A percentile compares a stretch with the other conserved stretches of the same genome.
phyloP scores from a whole-genome alignment of 2,797 vertebrate species.

The Hapalemur alaotrensis region DNA sequence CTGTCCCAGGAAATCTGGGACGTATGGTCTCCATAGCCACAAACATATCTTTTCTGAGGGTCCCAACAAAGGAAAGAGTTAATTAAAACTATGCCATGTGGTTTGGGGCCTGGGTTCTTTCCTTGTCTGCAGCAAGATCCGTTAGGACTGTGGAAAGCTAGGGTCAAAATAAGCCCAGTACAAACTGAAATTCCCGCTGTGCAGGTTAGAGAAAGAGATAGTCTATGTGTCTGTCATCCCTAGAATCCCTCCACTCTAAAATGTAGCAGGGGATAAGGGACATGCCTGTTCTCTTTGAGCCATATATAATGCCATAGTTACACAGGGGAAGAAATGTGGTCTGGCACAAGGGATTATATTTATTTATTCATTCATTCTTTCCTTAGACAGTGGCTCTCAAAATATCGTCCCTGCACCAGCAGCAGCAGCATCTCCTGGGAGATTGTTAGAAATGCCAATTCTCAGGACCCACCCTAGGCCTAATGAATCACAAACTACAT shows the following conservation, averaged over 20 bases:
- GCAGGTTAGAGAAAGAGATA: neutral
- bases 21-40: constrained; percentile 44
- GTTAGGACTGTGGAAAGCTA: constrained; percentile 3
- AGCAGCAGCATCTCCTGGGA: neutral
- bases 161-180: neutral
- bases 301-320: constrained; percentile 21
- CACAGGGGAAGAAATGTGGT: neutral
- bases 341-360: neutral
- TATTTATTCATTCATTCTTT: neutral
- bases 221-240: neutral
- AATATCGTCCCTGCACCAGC: neutral
- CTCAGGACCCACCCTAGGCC: neutral
- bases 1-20: constrained; percentile 50
- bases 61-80: constrained; percentile 37
- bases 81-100: constrained; percentile 56
- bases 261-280: neutral
- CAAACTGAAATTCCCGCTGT: constrained; percentile 28
- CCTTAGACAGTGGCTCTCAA: constrained; percentile 29
- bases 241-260: neutral
- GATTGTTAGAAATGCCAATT: constrained; percentile 30
- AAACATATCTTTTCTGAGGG: constrained; percentile 54
- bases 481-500: neutral
- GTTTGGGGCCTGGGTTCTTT: constrained; percentile 54
- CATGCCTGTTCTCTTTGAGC: neutral
- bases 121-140: constrained; percentile 53